Conservation (phyloP, 2,113 vertebrate genomes). For the Shinisaurus crocodilurus region DNA sequence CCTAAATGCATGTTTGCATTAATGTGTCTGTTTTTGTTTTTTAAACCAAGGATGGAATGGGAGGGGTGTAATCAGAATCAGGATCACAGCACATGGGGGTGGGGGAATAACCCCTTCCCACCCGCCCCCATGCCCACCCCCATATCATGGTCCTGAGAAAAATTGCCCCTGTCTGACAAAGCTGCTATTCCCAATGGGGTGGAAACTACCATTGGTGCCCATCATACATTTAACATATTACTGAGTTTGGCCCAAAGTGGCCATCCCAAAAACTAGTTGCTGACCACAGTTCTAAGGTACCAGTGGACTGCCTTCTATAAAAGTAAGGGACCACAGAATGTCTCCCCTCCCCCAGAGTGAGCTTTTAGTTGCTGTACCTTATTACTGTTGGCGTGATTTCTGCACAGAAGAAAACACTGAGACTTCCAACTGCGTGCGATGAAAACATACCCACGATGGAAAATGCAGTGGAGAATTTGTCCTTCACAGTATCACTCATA, state of each 20-base stretch:
- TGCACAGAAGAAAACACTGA: conserved; percentile 97
- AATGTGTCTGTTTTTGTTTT: too few species aligned
- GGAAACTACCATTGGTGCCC: not conserved
- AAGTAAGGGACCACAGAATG: not conserved
- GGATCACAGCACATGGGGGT: too few species aligned
- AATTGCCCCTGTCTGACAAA: not conserved
- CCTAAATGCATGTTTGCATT: too few species aligned
- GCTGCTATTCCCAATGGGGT: not conserved
- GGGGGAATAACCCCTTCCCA: too few species aligned
- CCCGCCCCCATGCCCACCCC: too few species aligned
- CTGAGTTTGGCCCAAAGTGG: not conserved
- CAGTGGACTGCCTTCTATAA: not conserved
- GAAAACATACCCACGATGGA: conserved; percentile 99
- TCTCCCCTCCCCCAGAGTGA: not conserved
- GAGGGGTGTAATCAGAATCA: too few species aligned
- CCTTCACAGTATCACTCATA: conserved; percentile 91
- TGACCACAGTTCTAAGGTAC: not conserved
- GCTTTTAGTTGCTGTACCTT: conserved; percentile 79
- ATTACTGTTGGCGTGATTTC: conserved; percentile 98
- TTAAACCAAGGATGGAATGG: too few species aligned
- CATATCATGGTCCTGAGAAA: not conserved
- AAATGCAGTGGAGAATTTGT: conserved; percentile 93
- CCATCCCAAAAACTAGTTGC: not conserved
- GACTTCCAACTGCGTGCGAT: conserved; percentile 92
- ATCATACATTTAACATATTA: not conserved